phyloP scores from a whole-genome alignment of 2,797 vertebrate species.

The Acrossocheilus wenchowensis region DNA sequence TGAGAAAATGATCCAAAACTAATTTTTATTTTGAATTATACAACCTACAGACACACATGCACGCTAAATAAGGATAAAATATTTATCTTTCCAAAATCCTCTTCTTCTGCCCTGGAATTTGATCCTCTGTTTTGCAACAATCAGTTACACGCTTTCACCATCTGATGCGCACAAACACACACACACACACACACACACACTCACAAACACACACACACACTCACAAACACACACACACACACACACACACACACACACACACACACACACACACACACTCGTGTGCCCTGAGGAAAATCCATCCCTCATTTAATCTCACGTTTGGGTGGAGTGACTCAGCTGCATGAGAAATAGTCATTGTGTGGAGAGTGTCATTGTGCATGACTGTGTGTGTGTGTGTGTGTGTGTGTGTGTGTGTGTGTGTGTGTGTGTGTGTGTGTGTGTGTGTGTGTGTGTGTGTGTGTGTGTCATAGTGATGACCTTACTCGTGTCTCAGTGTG shows the following conservation, averaged over 20 bases:
- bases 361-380: neutral
- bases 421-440: neutral
- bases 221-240: neutral
- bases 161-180: neutral
- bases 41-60: neutral
- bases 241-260: neutral
- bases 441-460: neutral
- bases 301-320: neutral
- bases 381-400: neutral
- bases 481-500: neutral
- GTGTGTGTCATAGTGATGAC: neutral
- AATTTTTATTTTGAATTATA: neutral
- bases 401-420: neutral
- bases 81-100: neutral
- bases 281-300: neutral
- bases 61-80: neutral
- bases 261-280: neutral
- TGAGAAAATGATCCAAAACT: neutral
- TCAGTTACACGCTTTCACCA: neutral
- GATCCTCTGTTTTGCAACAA: constrained; percentile 3
- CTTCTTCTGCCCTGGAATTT: neutral
- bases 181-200: neutral
- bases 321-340: constrained; percentile 27
- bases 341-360: constrained; percentile 3
- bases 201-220: neutral